A percentile compares a stretch with the other conserved stretches of the same genome.
These are phyloP conservation scores for Lasioglossum oenotherae DNA, from an alignment of 2,888 invertebrate species.

Conservation along the genomic window DNA sequence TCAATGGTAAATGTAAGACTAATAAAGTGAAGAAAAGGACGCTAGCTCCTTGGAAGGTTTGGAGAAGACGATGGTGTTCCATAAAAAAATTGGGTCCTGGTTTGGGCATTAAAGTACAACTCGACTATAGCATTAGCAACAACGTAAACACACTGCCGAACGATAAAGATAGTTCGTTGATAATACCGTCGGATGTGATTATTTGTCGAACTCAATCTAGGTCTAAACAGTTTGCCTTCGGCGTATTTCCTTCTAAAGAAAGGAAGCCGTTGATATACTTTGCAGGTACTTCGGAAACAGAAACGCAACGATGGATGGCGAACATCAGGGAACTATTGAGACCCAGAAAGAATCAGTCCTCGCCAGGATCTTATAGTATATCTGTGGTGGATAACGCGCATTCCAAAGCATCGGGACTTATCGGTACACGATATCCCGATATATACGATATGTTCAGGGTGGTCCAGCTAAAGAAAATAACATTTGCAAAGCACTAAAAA, in stretches of 20 bases:
- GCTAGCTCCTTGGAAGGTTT: conserved; percentile 77
- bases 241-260: conserved; percentile 87
- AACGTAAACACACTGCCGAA: conserved; percentile 57
- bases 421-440: conserved; percentile 73
- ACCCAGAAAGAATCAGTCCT: conserved; percentile 84
- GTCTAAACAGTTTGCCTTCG: conserved; percentile 89
- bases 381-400: conserved; percentile 88
- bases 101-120: conserved; percentile 73
- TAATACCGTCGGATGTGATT: conserved; percentile 86
- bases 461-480: too few relatives aligned
- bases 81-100: conserved; percentile 75
- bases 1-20: conserved; percentile 75
- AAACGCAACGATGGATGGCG: conserved; percentile 90
- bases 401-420: conserved; percentile 87
- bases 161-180: conserved; percentile 76
- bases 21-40: conserved; percentile 78
- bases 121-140: conserved; percentile 73
- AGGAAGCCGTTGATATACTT: conserved; percentile 88
- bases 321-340: conserved; percentile 81
- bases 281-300: conserved; percentile 88
- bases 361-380: conserved; percentile 86
- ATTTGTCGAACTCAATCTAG: conserved; percentile 89
- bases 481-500: too few relatives aligned
- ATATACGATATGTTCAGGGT: too few relatives aligned
- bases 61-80: conserved; percentile 81